Evolutionary conservation across 2,888 invertebrate genomes (phyloP), one percentile per base, ranked within the genome.

Genomic region (Drosophila hamatofila): DNA sequence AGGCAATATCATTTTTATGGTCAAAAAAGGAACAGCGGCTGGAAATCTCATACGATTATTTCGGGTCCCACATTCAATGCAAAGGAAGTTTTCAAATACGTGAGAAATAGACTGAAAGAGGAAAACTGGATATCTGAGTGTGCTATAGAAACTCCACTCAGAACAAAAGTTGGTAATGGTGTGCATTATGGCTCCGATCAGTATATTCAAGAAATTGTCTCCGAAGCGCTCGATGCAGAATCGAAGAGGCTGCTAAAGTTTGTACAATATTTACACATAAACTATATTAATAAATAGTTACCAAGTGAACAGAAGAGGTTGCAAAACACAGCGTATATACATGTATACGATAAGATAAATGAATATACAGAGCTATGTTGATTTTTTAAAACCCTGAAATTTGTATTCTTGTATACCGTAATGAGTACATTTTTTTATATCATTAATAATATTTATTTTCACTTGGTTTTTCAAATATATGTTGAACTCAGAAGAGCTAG

Each of bases 81-180:
- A 1, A 23, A 42, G 21, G 41, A n/a, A 2, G 25, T 49, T 1
- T 25, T 63, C 27, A 30, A 27, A 1, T 5, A 33, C 9, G 44
- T 71, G 0, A 37, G 18, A 49, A 63, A 49, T 16, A 63, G 55
- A 30, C 41, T 72, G 12, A 55, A 35, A 27, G 23, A 44, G 0
- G 72, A 72, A 16, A 72, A 72, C 9, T 72, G 64, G 72, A 55
- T 71, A 41, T 51, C 63, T 12, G 11, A 51, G 4, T 39, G 35
- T 35, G 30, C 18, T 3, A 51, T 72, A 7, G 59, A 70, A 37
- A 49, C 48, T 16, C 63, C 63, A 1, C n/a, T 71, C 0, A 42
- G 3, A 21, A 14, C 23, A 9, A 62, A 62, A 25, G 11, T 33
- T 0, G 9, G 0, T 1, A 0, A 3, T 11, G 18, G 44, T 0